These are phyloP conservation scores for Gambelia wislizenii DNA, from an alignment of 2,797 vertebrate genomes.

Conservation along the genomic window DNA sequence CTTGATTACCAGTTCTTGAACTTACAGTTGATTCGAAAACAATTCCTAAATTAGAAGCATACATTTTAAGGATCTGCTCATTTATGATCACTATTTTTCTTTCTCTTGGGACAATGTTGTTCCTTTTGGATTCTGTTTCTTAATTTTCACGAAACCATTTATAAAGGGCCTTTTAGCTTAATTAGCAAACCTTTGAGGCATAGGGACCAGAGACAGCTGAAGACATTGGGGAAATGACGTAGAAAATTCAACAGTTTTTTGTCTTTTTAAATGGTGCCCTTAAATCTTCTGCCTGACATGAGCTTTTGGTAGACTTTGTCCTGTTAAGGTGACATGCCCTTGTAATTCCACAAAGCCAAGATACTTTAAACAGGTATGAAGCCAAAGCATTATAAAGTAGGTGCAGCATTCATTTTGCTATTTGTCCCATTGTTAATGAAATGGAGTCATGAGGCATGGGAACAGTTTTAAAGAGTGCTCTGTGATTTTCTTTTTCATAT, in stretches of 20 bases:
- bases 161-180: conserved; percentile 8
- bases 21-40: conserved; percentile 6
- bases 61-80: conserved; percentile 14
- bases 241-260: background rate
- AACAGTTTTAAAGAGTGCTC: conserved; percentile 68
- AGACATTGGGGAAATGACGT: background rate
- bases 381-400: background rate
- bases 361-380: background rate
- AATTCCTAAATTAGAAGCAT: conserved; percentile 13
- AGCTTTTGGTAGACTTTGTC: background rate
- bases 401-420: background rate
- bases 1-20: background rate
- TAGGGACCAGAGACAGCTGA: background rate
- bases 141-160: conserved; percentile 16
- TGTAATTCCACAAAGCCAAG: background rate
- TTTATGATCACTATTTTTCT: background rate
- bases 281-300: too few species aligned
- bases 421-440: conserved; percentile 55
- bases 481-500: conserved; percentile 59
- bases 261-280: background rate
- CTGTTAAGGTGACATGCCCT: background rate
- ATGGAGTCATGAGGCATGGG: conserved; percentile 63
- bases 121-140: background rate
- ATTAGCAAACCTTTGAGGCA: background rate
- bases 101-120: background rate